Evolutionary conservation across 2,888 invertebrate genomes (phyloP).

Genomic region (Automeris io): DNA sequence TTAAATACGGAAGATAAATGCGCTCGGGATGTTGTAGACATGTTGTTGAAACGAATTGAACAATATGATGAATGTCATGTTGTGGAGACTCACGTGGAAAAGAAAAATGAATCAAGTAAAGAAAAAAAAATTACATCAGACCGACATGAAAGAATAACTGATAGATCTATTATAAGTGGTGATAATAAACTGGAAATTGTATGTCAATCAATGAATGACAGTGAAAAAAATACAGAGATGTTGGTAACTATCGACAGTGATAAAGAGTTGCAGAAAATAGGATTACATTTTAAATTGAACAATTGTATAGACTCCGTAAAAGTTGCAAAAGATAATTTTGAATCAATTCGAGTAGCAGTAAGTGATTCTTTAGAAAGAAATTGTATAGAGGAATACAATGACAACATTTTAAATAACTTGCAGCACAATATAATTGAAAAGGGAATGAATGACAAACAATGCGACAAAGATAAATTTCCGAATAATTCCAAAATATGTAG

Average conservation of each 20-base stretch:
- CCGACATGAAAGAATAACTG: conserved; percentile 32
- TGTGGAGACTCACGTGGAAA: conserved; percentile 33
- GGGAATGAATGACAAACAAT: conserved; percentile 62
- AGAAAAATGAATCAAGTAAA: conserved; percentile 30
- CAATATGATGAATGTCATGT: conserved; percentile 31
- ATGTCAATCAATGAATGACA: conserved; percentile 15
- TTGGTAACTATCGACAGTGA: conserved; percentile 33
- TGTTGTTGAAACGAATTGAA: conserved; percentile 35
- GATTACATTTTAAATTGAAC: conserved; percentile 38
- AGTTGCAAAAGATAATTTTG: conserved; percentile 33
- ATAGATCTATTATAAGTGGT: conserved; percentile 28
- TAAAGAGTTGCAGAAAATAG: conserved; percentile 43
- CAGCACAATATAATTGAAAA: conserved; percentile 49
- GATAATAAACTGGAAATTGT: conserved; percentile 13
- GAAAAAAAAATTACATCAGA: conserved; percentile 34
- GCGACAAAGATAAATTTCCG: conserved; percentile 49
- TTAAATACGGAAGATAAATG: conserved; percentile 27
- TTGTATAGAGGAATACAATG: conserved; percentile 41
- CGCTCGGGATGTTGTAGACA: conserved; percentile 35
- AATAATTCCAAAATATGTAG: conserved; percentile 27
- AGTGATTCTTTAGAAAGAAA: conserved; percentile 39
- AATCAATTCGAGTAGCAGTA: conserved; percentile 27
- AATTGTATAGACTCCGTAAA: conserved; percentile 40
- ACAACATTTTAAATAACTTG: conserved; percentile 28
- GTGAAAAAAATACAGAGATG: conserved; percentile 32